phyloP scores from a whole-genome alignment of 1,140 invertebrate genomes.

The Triops cancriformis region DNA sequence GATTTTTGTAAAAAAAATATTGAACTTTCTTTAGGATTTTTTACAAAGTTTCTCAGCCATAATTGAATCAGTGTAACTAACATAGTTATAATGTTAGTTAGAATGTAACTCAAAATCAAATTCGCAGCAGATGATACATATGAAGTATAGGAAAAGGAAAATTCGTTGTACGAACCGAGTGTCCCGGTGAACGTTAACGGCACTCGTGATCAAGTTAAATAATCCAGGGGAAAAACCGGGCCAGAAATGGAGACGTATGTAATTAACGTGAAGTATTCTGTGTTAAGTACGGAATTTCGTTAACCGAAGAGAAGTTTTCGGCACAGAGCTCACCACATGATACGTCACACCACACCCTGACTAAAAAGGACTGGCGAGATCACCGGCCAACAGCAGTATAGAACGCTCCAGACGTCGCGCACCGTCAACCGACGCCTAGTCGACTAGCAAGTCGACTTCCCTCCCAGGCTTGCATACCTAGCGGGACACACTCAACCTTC shows the following conservation, averaged over 20 bases:
- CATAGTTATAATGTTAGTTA: no score
- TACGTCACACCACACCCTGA: conserved; percentile 6
- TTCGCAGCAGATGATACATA: no score
- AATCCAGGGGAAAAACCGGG: no score
- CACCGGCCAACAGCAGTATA: background rate
- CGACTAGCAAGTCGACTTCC: background rate
- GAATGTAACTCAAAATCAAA: no score
- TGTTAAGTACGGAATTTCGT: background rate
- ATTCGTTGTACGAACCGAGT: no score
- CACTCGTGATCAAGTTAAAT: no score
- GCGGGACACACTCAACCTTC: background rate
- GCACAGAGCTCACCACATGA: background rate
- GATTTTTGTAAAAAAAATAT: no score
- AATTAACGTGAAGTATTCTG: background rate
- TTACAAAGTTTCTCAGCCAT: no score
- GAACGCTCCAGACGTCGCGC: conserved; percentile 3
- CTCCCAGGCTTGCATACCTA: background rate
- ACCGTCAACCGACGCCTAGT: background rate
- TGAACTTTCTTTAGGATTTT: no score
- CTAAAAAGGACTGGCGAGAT: background rate
- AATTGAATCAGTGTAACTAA: no score
- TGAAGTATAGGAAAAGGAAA: no score
- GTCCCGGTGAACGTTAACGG: no score
- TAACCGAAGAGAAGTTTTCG: background rate
- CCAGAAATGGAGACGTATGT: background rate